Percentiles rank a stretch among this genome's conserved stretches.
These are phyloP conservation scores for Vannuccia rotundouncinata DNA, from an alignment of 2,888 invertebrate species.

Conservation along the genomic window DNA sequence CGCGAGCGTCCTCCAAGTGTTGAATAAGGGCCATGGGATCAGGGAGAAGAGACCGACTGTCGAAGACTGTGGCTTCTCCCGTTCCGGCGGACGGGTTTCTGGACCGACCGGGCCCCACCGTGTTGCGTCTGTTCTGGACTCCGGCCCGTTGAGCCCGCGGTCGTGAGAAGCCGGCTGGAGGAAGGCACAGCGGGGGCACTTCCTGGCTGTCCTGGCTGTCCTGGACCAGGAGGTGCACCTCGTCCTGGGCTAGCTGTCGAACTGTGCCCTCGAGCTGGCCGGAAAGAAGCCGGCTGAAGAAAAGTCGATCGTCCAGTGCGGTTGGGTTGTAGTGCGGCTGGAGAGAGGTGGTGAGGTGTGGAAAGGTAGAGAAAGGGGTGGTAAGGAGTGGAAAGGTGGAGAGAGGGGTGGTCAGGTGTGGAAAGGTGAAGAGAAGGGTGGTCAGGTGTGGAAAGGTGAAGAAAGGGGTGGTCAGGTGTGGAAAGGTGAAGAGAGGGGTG, in stretches of 20 bases:
- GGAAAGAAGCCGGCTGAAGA: neutral
- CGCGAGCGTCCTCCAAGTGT: neutral
- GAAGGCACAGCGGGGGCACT: neutral
- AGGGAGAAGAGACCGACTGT: neutral
- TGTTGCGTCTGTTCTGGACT: neutral
- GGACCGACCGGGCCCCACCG: neutral
- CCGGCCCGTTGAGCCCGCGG: conserved; percentile 43
- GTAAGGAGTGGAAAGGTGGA: too few species aligned
- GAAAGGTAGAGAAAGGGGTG: too few species aligned
- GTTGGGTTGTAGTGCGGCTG: too few species aligned
- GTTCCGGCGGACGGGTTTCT: neutral
- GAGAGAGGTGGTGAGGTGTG: too few species aligned
- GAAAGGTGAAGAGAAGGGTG: too few species aligned
- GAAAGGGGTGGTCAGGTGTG: too few species aligned
- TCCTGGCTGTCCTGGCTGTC: neutral
- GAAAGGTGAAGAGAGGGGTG: too few species aligned
- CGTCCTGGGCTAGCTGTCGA: neutral
- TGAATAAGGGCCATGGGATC: neutral
- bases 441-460: too few species aligned
- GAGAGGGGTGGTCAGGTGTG: too few species aligned
- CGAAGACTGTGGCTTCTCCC: neutral
- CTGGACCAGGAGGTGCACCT: neutral
- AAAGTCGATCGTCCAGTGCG: neutral
- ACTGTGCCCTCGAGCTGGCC: neutral
- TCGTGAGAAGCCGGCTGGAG: conserved; percentile 59